Percentiles rank a stretch among this genome's conserved stretches.
Conservation (phyloP, 2,888 invertebrate genomes). For the Ormyrus labotus region DNA sequence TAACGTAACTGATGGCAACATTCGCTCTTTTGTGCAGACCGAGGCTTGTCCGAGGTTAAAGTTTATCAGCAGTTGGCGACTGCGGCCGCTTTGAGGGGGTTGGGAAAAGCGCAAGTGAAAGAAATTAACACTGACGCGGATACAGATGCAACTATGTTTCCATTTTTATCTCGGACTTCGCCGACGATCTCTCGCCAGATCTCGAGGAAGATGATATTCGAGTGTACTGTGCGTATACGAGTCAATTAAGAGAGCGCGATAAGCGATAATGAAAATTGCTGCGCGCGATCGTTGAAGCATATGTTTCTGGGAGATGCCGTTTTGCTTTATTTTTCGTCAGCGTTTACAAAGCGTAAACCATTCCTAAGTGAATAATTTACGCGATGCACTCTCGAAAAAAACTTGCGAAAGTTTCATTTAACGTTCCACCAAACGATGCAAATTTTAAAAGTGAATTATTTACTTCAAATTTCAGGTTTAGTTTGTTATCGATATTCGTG, state of each 20-base stretch:
- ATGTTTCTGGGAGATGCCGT: neutral
- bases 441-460: too few relatives aligned
- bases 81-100: neutral
- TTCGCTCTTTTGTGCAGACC: neutral
- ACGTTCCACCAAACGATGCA: too few relatives aligned
- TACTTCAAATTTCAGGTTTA: too few relatives aligned
- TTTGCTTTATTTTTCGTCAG: too few relatives aligned
- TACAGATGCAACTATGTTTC: neutral
- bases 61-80: conserved; percentile 27
- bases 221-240: neutral
- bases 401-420: too few relatives aligned
- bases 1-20: neutral
- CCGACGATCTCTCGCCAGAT: conserved; percentile 3
- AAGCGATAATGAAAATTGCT: neutral
- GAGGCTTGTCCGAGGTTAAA: conserved; percentile 30
- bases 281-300: neutral
- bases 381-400: too few relatives aligned
- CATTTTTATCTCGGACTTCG: neutral
- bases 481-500: too few relatives aligned
- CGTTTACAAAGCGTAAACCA: too few relatives aligned
- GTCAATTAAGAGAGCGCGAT: neutral
- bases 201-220: conserved; percentile 10
- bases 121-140: neutral
- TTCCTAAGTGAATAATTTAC: too few relatives aligned
- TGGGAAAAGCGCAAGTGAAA: too few relatives aligned